Evolutionary conservation across 37 sponge, comb jelly and placozoan genomes (phyloP).

Genomic region (Beroe forskalii): DNA sequence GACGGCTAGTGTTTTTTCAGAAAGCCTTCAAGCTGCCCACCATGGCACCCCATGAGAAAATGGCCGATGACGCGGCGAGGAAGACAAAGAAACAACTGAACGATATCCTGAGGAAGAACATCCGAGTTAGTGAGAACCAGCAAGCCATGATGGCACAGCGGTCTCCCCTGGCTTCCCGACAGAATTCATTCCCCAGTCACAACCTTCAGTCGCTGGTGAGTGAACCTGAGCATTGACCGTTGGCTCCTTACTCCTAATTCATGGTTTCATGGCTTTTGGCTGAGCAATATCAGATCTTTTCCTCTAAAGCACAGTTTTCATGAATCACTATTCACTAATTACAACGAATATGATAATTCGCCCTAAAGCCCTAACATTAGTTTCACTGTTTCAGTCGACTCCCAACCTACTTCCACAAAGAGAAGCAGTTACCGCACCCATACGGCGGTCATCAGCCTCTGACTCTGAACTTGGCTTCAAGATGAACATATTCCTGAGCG

Average conservation of each 20-base stretch:
- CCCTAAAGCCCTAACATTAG: too few relatives aligned
- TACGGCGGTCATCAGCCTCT: not conserved
- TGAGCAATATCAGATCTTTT: too few relatives aligned
- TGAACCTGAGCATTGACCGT: too few relatives aligned
- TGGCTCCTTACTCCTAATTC: not conserved
- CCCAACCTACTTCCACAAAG: slow-evolving; percentile 55
- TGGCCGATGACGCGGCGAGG: not conserved
- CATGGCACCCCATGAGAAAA: not conserved
- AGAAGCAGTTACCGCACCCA: not conserved
- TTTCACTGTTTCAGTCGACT: slow-evolving; percentile 55
- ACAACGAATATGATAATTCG: too few relatives aligned
- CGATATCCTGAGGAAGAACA: not conserved
- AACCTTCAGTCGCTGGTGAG: not conserved
- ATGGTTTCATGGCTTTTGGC: too few relatives aligned
- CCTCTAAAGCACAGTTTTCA: too few relatives aligned
- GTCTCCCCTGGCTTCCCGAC: not conserved
- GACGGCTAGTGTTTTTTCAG: too few relatives aligned
- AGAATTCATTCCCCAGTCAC: not conserved
- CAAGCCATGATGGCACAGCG: not conserved
- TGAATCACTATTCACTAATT: too few relatives aligned
- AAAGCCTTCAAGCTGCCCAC: slow-evolving; percentile 63
- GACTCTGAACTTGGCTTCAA: slow-evolving; percentile 15
- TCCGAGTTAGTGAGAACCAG: not conserved
- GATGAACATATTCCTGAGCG: slow-evolving; percentile 63
- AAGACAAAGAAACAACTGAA: not conserved